Base-by-base conservation (phyloP, 2,797 vertebrate genomes). In the Enteromius trimaculatus region DNA sequence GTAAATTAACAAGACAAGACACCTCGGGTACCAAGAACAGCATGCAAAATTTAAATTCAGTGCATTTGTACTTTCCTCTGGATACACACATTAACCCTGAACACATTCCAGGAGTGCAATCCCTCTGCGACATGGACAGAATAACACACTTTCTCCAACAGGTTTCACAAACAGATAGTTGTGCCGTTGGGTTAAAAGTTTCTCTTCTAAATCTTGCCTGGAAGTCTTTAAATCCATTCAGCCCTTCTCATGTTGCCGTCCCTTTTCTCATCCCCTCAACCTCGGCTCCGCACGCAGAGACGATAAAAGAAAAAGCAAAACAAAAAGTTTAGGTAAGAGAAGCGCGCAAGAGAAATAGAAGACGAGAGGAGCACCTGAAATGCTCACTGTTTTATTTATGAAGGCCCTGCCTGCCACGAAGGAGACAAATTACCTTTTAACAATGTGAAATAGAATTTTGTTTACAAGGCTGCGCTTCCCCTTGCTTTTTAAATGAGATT, bases 401-500 rank as follows among this genome's bases (percentile, higher is more conserved):
- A 94, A 94, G 89, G 87, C 90, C 91, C 89, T 39, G 37, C 37
- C 89, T 89, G 91, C 88, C 89, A 84, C 88, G 88, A 94, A 93
- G 92, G 93, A 94, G 93, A 95, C 94, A 95, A 95, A 95, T 95
- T 92, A 93, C 92, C 93, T 94, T 39, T 95, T 94, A 95, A 95
- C 93, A 94, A 94, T 93, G 92, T 92, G 93, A 93, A 95, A 95
- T 94, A 93, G 94, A 95, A 95, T 95, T 95, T 93, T 95, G 93
- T 95, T 95, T 95, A 94, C 94, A 92, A 92, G 90, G 89, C 93
- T 91, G 85, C 77, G 77, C 91, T 92, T 93, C 90, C 37, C 87
- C 85, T 90, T 90, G 88, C 89, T 92, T 83, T 93, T 93, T 91
- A 93, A 94, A 95, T 94, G 91, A 93, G 94, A 93, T 95, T 94